Evolutionary conservation across 2,888 invertebrate species (phyloP).

Genomic region (Priocnemis perturbator): DNA sequence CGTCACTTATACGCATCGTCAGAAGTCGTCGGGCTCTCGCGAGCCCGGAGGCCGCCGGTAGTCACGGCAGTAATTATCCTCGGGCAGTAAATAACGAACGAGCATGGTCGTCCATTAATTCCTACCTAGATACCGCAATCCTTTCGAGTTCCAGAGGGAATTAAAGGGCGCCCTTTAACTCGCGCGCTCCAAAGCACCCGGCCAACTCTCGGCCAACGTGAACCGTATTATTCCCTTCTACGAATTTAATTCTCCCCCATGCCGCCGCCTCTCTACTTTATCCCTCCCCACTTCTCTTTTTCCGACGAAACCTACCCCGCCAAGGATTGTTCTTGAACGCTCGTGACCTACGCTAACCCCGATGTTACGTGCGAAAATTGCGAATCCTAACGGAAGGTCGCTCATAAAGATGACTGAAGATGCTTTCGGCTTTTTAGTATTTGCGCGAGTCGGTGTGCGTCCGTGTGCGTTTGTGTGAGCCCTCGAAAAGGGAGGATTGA

Average conservation of each 20-base stretch:
- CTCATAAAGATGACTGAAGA: slow-evolving; percentile 7
- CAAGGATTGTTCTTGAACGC: slow-evolving; percentile 22
- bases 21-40: too few relatives aligned
- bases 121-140: slow-evolving; percentile 2
- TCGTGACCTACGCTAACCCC: slow-evolving; percentile 24
- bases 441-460: too few relatives aligned
- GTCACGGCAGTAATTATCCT: too few relatives aligned
- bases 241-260: slow-evolving; percentile 24
- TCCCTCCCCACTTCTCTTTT: too few relatives aligned
- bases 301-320: slow-evolving; percentile 5
- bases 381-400: slow-evolving; percentile 26
- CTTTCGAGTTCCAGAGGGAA: slow-evolving; percentile 21
- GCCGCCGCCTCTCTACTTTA: too few relatives aligned
- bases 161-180: slow-evolving; percentile 16
- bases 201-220: too few relatives aligned
- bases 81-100: too few relatives aligned
- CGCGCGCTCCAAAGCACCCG: slow-evolving; percentile 15
- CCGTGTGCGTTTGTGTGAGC: too few relatives aligned
- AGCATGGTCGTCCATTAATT: slow-evolving; percentile 5
- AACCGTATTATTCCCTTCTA: slow-evolving; percentile 24
- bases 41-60: too few relatives aligned
- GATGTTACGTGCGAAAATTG: slow-evolving; percentile 37
- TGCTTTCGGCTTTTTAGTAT: neutral
- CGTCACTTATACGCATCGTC: too few relatives aligned
- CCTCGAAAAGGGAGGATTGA: too few relatives aligned